Conservation (phyloP, 1,140 invertebrate species). For the Apis laboriosa region DNA sequence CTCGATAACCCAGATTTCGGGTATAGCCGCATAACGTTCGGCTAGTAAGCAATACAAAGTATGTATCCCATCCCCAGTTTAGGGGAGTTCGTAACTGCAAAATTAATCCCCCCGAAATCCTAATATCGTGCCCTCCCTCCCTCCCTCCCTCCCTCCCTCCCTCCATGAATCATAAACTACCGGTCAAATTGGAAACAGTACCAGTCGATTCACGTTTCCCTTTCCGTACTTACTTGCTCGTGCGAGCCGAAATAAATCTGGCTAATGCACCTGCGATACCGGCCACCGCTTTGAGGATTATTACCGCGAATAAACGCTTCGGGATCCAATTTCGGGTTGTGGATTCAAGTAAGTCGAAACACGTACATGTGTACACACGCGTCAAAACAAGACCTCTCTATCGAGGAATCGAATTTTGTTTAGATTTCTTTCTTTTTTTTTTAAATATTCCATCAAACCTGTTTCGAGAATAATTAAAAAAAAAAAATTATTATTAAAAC, state of each 20-base stretch:
- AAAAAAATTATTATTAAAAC: neutral
- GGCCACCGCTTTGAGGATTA: no score
- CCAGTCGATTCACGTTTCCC: neutral
- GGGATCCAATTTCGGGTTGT: no score
- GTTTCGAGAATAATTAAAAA: no score
- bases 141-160: neutral
- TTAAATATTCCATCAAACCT: neutral
- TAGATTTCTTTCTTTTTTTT: neutral
- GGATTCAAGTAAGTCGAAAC: no score
- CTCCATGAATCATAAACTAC: slow-evolving; percentile 23
- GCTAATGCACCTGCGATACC: neutral
- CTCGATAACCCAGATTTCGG: slow-evolving; percentile 42
- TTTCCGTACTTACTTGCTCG: neutral
- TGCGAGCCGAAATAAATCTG: neutral
- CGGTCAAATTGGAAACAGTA: slow-evolving; percentile 29
- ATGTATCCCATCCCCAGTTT: slow-evolving; percentile 9
- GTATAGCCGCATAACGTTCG: slow-evolving; percentile 29
- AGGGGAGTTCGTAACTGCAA: slow-evolving; percentile 26
- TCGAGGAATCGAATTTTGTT: no score
- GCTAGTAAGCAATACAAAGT: slow-evolving; percentile 33
- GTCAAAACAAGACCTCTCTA: no score
- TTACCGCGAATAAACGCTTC: neutral
- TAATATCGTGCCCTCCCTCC: slow-evolving; percentile 26
- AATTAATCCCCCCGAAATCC: slow-evolving; percentile 26
- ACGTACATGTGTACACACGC: no score